These are phyloP conservation scores for Alcedo quadribrachys DNA, from an alignment of 2,797 vertebrate genomes.

Conservation along the genomic window DNA sequence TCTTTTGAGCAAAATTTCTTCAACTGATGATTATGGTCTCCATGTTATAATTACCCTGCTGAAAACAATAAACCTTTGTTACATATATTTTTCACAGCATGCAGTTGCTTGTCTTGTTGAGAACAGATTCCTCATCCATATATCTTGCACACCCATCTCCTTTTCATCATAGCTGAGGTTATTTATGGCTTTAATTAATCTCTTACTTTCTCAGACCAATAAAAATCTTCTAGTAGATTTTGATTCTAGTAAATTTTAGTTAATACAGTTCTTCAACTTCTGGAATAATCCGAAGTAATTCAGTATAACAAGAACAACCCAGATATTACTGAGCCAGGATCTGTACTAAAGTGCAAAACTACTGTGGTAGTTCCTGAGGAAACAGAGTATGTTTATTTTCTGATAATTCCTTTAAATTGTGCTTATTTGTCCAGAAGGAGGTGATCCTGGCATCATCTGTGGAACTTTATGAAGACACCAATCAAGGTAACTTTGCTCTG, in stretches of 20 bases:
- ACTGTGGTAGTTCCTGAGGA: background rate
- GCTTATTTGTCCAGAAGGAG: background rate
- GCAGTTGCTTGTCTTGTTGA: conserved; percentile 35
- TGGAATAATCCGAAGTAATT: background rate
- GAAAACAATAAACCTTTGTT: conserved; percentile 52
- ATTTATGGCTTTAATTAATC: conserved; percentile 45
- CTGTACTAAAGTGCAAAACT: background rate
- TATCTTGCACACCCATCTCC: background rate
- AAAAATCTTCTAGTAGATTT: conserved; percentile 25
- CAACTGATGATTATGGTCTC: conserved; percentile 35
- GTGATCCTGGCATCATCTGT: background rate
- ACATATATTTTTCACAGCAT: conserved; percentile 50
- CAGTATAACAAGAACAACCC: background rate
- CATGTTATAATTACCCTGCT: conserved; percentile 35
- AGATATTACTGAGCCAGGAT: background rate
- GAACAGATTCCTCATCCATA: conserved; percentile 41
- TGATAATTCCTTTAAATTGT: background rate
- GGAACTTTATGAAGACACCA: background rate
- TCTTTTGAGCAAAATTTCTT: conserved; percentile 42
- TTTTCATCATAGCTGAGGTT: conserved; percentile 30
- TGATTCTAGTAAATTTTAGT: no score
- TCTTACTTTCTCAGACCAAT: conserved; percentile 32
- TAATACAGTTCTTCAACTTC: background rate
- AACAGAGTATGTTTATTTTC: background rate
- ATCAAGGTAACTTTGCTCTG: background rate